Evolutionary conservation across 2,888 invertebrate genomes (phyloP), one percentile per base, ranked within the genome.

Genomic region (Rosalia funebris): DNA sequence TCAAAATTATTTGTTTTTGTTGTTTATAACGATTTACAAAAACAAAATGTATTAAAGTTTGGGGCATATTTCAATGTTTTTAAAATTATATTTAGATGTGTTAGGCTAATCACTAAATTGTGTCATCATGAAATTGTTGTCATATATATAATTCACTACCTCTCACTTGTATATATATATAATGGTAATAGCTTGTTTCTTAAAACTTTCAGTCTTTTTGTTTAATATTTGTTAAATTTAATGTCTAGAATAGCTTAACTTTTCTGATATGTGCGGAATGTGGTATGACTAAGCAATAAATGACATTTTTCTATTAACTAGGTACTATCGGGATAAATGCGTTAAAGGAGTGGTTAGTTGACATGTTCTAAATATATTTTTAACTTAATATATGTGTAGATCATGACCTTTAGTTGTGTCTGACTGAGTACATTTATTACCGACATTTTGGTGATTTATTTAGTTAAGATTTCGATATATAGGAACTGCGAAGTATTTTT

Each of bases 221-320:
- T 12, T 57, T 59, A 55, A 57, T 46, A 61, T 60, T 57, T 59
- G 60, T 60, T 58, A 63, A 57, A 48, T 60, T 52, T 67, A 50
- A 39, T 62, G 54, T 60, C 53, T 59, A 52, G 65, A 62, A 48
- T 62, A 60, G 53, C 56, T 46, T 59, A 48, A 54, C 60, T 64
- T 34, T 65, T 63, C 63, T 54, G 56, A 55, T 57, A 56, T 54
- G 66, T 64, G 69, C 71, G 75, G 75, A 75, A 72, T 75, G 75
- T 77, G 78, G 79, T 79, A 77, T 76, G 73, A 77, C 74, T 76
- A 77, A 80, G 80, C 80, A 80, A 81, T 81, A 81, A 79, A 75
- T 61, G 64, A 73, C 71, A 74, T 68, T 68, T 71, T 72, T 71
- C 67, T 63, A 62, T 60, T 69, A 69, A 69, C 65, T 68, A 66